Percentiles rank a stretch among this genome's conserved stretches.
These are phyloP conservation scores for Delphinus delphis DNA, from an alignment of 2,113 vertebrate genomes.

Conservation along the genomic window DNA sequence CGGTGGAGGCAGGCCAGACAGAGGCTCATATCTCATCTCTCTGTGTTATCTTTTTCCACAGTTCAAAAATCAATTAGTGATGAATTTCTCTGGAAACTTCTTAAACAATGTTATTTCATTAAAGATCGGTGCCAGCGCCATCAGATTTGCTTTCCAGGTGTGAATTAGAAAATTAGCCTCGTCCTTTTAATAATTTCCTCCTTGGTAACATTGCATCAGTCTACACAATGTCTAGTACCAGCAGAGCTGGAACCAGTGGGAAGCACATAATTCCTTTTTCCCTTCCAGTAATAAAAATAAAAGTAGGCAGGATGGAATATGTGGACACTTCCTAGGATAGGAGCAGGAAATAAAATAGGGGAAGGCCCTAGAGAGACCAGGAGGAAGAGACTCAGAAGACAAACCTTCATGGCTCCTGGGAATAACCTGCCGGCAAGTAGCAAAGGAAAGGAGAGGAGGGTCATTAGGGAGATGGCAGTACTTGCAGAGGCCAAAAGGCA, in stretches of 20 bases:
- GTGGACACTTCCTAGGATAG: not conserved
- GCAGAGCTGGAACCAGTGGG: slow-evolving; percentile 59
- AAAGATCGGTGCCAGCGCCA: slow-evolving; percentile 79
- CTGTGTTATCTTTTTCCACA: slow-evolving; percentile 79
- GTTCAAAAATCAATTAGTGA: slow-evolving; percentile 87
- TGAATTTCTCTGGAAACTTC: slow-evolving; percentile 84
- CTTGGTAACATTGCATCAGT: slow-evolving; percentile 54
- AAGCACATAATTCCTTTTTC: slow-evolving; percentile 36
- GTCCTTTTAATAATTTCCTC: slow-evolving; percentile 80
- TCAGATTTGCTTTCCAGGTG: slow-evolving; percentile 83
- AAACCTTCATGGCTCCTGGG: not conserved
- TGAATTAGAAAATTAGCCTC: slow-evolving; percentile 82
- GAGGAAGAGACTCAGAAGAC: not conserved
- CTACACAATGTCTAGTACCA: slow-evolving; percentile 43
- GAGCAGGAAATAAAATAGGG: slow-evolving; percentile 39
- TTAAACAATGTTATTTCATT: slow-evolving; percentile 87
- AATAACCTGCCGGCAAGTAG: not conserved
- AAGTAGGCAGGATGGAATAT: slow-evolving; percentile 24
- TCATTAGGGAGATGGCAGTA: not conserved
- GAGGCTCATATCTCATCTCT: slow-evolving; percentile 74
- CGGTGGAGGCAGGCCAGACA: slow-evolving; percentile 64
- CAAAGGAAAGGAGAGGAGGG: not conserved
- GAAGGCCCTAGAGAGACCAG: not conserved
- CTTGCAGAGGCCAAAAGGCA: not conserved
- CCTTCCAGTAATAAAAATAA: not conserved